A percentile compares a stretch with the other conserved stretches of the same genome.
Evolutionary conservation across 2,888 invertebrate genomes (phyloP).

Genomic region (Smittia aterrima): DNA sequence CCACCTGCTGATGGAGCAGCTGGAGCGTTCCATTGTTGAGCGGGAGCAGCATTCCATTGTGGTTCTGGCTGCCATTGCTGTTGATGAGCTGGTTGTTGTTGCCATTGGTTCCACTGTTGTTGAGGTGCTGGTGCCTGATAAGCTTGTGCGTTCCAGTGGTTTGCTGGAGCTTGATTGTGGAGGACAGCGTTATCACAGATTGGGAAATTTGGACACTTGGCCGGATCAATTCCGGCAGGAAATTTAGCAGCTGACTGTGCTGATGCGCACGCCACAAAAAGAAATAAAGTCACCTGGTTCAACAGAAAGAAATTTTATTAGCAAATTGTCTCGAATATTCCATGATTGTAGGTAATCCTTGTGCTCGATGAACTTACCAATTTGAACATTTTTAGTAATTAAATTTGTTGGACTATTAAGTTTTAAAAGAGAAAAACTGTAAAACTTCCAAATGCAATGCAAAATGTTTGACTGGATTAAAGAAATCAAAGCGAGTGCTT

Average conservation of each 20-base stretch:
- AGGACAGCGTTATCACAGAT: slow-evolving; percentile 56
- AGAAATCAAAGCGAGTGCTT: slow-evolving; percentile 35
- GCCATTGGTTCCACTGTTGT: slow-evolving; percentile 44
- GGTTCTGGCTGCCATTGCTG: slow-evolving; percentile 41
- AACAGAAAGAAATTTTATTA: background rate
- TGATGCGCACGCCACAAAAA: slow-evolving; percentile 47
- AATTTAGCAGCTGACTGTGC: slow-evolving; percentile 54
- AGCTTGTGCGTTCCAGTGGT: slow-evolving; percentile 46
- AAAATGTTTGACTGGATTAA: slow-evolving; percentile 32
- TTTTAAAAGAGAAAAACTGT: slow-evolving; percentile 39
- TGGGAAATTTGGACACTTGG: slow-evolving; percentile 56
- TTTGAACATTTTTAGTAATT: slow-evolving; percentile 34
- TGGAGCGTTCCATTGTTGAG: slow-evolving; percentile 43
- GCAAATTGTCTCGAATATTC: background rate
- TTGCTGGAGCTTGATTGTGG: slow-evolving; percentile 46
- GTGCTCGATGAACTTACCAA: slow-evolving; percentile 32
- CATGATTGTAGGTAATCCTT: background rate
- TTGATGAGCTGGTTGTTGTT: slow-evolving; percentile 26
- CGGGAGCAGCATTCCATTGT: slow-evolving; percentile 38
- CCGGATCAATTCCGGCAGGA: slow-evolving; percentile 56
- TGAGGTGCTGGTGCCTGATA: slow-evolving; percentile 45
- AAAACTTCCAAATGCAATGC: slow-evolving; percentile 51
- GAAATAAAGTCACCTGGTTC: slow-evolving; percentile 20
- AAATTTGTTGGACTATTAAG: slow-evolving; percentile 26
- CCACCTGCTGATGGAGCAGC: slow-evolving; percentile 46